Base-by-base conservation (phyloP, 2,113 vertebrate species). In the Oreocharis arfaki region DNA sequence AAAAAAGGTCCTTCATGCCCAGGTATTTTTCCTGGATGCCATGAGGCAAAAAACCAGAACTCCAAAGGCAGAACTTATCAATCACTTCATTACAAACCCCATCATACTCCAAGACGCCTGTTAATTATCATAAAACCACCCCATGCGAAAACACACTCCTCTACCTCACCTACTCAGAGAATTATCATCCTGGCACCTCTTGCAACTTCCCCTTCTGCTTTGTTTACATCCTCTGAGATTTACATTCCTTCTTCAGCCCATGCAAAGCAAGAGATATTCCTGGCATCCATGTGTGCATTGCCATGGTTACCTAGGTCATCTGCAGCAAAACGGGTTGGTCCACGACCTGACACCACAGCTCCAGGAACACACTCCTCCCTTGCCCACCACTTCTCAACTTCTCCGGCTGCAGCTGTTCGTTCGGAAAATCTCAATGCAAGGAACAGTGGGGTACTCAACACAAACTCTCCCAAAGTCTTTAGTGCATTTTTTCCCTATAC, bases 291-390 rank as follows among this genome's bases (percentile, higher is more conserved):
- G 64, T 63, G 79, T 60, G 73, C 79, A 95, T 94, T 92, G 32
- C 92, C 92, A 94, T 92, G 96, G 95, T 95, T 96, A 96, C 95
- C 69, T 64, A 74, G 52, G 70, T 95, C 90, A 68, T 80, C 85
- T 84, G 88, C 93, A 95, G 88, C 47, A 84, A 60, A 91, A 82
- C 11, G n/a, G 59, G 56, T 23, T 95, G 85, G 73, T 78, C 76
- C 84, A 64, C 76, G 90, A 93, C 92, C 92, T 61, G 60, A 87
- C 90, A 78, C 33, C 0, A 0, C 55, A 89, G 79, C 56, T 93
- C 76, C 92, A 86, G 76, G 47, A 78, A 44, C 10, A 13, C 2
- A 24, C 27, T 84, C 50, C 83, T 93, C 49, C 59, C 69, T 47
- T 78, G 71, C 23, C 90, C 68, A 56, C 41, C 0, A 4, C 44